phyloP scores from a whole-genome alignment of 2,888 invertebrate species.

The Orthonevra nobilis region DNA sequence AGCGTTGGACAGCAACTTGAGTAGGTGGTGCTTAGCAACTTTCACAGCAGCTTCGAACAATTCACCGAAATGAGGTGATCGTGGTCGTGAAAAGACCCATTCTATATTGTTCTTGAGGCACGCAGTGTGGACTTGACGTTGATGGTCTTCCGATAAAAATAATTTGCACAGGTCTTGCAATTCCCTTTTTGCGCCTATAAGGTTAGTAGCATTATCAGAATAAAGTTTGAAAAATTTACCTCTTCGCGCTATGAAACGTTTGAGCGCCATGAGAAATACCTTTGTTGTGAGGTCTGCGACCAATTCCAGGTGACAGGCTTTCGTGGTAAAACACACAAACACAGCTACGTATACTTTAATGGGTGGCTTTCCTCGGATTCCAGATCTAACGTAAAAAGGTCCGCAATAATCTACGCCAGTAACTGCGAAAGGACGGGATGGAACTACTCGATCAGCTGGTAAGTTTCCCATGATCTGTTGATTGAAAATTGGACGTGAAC shows the following conservation, averaged over 20 bases:
- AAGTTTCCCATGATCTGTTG: neutral
- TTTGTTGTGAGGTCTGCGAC: neutral
- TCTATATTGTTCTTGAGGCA: no score
- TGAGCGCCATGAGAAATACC: neutral
- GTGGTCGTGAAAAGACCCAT: no score
- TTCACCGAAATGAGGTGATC: no score
- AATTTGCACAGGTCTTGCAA: constrained; percentile 1
- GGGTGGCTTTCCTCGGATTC: neutral
- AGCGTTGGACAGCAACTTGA: no score
- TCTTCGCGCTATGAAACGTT: neutral
- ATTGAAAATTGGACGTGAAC: neutral
- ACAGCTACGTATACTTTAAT: neutral
- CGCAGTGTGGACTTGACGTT: neutral
- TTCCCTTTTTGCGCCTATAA: neutral
- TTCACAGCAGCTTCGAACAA: no score
- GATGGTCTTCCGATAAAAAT: neutral
- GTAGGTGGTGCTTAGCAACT: no score
- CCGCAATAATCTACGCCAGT: neutral
- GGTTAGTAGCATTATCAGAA: constrained; percentile 16
- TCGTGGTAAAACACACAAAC: neutral
- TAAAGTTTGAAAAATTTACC: constrained; percentile 9
- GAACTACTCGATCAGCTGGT: neutral
- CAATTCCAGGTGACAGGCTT: neutral
- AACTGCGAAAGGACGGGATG: neutral
- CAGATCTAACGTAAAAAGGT: neutral